These are phyloP conservation scores for Muscicapa comitata DNA, from an alignment of 2,797 vertebrate genomes.

Conservation along the genomic window DNA sequence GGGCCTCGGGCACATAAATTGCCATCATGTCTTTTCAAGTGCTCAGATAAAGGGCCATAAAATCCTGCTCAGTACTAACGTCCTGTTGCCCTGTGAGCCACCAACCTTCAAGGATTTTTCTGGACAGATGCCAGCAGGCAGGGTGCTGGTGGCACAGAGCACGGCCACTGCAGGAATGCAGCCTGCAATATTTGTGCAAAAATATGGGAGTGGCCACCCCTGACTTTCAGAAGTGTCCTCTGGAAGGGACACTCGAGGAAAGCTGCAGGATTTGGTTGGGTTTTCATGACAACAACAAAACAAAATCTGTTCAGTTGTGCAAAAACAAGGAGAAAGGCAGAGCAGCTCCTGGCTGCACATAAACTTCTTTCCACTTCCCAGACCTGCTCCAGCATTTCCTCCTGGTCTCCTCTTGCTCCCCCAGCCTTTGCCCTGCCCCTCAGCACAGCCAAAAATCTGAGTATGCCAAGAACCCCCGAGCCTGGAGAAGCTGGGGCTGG, in stretches of 20 bases:
- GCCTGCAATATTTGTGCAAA: neutral
- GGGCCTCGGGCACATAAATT: neutral
- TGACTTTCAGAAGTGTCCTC: neutral
- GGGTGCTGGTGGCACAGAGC: neutral
- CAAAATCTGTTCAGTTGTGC: neutral
- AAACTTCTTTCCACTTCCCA: neutral
- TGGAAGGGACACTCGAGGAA: neutral
- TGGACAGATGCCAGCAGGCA: neutral
- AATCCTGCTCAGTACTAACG: neutral
- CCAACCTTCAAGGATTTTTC: neutral
- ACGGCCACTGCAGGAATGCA: neutral
- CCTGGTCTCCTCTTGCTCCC: neutral
- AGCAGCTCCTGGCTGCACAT: neutral
- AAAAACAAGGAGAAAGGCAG: neutral
- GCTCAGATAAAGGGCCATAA: neutral
- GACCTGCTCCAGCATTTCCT: neutral
- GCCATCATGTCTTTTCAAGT: neutral
- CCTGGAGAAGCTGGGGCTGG: neutral
- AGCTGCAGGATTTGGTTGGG: neutral
- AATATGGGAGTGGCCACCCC: fast-evolving
- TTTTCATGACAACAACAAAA: neutral
- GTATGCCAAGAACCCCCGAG: fast-evolving
- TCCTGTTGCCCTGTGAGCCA: neutral
- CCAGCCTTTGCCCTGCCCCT: neutral
- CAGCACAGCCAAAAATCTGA: neutral